A percentile compares a stretch with the other conserved stretches of the same genome.
Conservation (phyloP, 2,113 vertebrate genomes). For the Meles meles region DNA sequence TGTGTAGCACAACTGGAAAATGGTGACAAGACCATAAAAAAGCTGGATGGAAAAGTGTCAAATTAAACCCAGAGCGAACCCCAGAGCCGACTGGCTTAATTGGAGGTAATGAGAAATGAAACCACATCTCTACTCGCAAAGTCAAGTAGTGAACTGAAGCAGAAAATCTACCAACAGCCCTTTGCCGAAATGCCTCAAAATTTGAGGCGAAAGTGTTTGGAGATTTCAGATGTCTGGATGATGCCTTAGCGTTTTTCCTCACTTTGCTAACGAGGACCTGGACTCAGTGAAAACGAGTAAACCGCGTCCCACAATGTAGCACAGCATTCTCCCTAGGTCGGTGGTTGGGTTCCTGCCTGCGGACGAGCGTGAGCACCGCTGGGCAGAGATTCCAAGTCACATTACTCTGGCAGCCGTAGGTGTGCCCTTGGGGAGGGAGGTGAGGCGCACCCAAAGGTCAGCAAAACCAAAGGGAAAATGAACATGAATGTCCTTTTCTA, state of each 20-base stretch:
- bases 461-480: neutral
- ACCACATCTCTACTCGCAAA: conserved; percentile 45
- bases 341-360: neutral
- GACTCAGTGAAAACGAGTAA: neutral
- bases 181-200: neutral
- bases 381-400: neutral
- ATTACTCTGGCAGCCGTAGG: neutral
- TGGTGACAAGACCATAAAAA: conserved; percentile 32
- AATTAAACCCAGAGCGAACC: conserved; percentile 35
- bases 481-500: neutral
- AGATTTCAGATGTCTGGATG: neutral
- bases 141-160: conserved; percentile 25
- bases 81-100: conserved; percentile 45
- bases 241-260: neutral
- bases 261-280: neutral
- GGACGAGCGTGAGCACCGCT: neutral
- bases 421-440: neutral
- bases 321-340: neutral
- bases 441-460: neutral
- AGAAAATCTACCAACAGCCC: neutral
- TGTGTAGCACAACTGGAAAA: conserved; percentile 45
- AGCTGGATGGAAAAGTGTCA: conserved; percentile 41
- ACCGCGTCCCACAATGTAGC: neutral
- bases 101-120: conserved; percentile 28
- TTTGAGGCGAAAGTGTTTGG: neutral